Evolutionary conservation across 2,113 vertebrate species (phyloP).

Genomic region (Mus spicilegus): DNA sequence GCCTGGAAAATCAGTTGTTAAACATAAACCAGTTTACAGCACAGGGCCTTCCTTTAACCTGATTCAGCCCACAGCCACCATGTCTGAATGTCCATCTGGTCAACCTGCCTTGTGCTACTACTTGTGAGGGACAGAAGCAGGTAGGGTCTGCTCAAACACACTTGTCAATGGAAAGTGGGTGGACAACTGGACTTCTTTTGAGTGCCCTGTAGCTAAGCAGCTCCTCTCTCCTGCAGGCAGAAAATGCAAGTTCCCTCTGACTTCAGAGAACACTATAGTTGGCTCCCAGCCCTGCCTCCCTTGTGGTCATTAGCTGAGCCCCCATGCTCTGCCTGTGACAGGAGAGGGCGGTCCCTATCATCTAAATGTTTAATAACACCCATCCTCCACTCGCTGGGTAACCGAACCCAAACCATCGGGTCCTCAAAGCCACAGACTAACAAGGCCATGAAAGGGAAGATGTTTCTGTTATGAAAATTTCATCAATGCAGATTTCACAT

Average conservation of each 20-base stretch:
- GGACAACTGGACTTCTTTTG: background rate
- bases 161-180: background rate
- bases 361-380: slow-evolving; percentile 80
- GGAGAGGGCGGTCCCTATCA: slow-evolving; percentile 55
- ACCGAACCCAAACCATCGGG: slow-evolving; percentile 77
- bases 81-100: background rate
- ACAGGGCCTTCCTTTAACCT: no score
- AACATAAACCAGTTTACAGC: background rate
- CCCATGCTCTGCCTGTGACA: background rate
- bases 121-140: background rate
- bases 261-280: slow-evolving; percentile 65
- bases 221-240: slow-evolving; percentile 21
- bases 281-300: background rate
- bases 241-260: background rate
- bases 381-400: slow-evolving; percentile 63
- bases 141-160: background rate
- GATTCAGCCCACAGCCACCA: background rate
- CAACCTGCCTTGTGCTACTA: background rate
- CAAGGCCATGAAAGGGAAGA: slow-evolving; percentile 61
- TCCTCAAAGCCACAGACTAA: slow-evolving; percentile 69
- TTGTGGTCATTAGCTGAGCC: slow-evolving; percentile 67
- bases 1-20: background rate
- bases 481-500: slow-evolving; percentile 71
- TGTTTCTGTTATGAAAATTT: slow-evolving; percentile 83
- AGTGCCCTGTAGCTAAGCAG: background rate